These are phyloP conservation scores for Allygus modestus DNA, from an alignment of 2,888 invertebrate genomes.

Conservation along the genomic window DNA sequence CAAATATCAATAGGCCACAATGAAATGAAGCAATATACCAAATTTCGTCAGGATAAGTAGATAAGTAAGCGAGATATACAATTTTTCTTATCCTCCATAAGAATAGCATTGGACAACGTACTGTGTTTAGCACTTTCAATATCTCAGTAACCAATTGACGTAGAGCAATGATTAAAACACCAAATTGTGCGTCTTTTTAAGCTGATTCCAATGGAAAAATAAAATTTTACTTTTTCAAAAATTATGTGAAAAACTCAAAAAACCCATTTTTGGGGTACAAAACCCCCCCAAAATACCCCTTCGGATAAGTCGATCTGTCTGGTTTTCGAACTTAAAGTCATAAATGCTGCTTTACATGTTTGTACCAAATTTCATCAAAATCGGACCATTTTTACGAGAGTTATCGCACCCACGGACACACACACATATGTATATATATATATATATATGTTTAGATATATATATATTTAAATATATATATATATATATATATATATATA, in stretches of 20 bases:
- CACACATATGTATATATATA: constrained; percentile 5
- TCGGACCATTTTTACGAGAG: background rate
- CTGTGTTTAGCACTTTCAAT: too few species aligned
- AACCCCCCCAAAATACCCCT: background rate
- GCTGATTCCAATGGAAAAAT: background rate
- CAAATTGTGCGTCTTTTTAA: background rate
- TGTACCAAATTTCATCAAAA: background rate
- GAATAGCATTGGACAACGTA: too few species aligned
- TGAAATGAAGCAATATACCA: too few species aligned
- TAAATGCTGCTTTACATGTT: background rate
- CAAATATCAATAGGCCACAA: too few species aligned
- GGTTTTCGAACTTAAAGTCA: background rate
- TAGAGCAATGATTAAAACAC: background rate
- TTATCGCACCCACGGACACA: background rate
- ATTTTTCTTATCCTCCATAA: too few species aligned
- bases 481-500: background rate
- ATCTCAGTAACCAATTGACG: too few species aligned
- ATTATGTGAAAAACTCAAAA: background rate
- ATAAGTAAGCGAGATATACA: too few species aligned
- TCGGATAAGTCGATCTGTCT: background rate
- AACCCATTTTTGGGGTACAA: background rate
- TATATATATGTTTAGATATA: background rate
- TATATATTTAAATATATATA: background rate
- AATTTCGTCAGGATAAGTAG: too few species aligned
- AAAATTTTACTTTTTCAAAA: background rate